These are phyloP conservation scores for Athalia rosae DNA, from an alignment of 2,888 invertebrate genomes.

Conservation along the genomic window DNA sequence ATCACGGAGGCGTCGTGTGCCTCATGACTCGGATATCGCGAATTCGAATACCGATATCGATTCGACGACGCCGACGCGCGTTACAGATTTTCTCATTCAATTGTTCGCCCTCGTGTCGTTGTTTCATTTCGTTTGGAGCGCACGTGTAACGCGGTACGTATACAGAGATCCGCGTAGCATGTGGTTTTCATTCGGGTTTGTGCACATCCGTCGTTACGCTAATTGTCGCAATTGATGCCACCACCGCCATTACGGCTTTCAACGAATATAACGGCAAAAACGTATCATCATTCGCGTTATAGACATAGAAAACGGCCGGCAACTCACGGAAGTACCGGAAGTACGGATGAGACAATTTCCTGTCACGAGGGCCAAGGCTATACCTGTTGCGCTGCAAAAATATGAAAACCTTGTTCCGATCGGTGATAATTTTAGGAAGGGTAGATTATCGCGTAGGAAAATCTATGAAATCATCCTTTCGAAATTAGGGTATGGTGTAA, in stretches of 20 bases:
- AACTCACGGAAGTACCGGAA: slow-evolving; percentile 14
- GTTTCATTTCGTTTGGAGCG: too few species aligned
- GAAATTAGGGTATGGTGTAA: neutral
- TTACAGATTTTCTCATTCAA: neutral
- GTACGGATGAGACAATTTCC: slow-evolving; percentile 43
- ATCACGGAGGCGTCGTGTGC: neutral
- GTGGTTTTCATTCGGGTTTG: neutral
- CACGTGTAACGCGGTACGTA: too few species aligned
- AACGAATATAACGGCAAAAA: slow-evolving; percentile 38
- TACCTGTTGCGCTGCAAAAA: slow-evolving; percentile 4
- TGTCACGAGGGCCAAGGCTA: slow-evolving; percentile 3
- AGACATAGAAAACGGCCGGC: neutral
- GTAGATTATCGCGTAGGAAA: slow-evolving; percentile 20
- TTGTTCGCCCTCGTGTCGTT: too few species aligned
- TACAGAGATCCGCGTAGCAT: neutral
- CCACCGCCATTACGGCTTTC: neutral
- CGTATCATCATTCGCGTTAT: slow-evolving; percentile 13
- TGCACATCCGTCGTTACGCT: neutral
- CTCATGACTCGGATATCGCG: slow-evolving; percentile 21
- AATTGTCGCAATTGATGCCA: too few species aligned
- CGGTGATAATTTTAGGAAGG: slow-evolving; percentile 15
- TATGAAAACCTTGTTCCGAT: neutral
- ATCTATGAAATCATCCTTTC: neutral
- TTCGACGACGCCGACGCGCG: neutral
- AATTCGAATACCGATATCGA: slow-evolving; percentile 20